A percentile compares a stretch with the other conserved stretches of the same genome.
phyloP scores from a whole-genome alignment of 1,140 invertebrate species.

The Caerostris extrusa region DNA sequence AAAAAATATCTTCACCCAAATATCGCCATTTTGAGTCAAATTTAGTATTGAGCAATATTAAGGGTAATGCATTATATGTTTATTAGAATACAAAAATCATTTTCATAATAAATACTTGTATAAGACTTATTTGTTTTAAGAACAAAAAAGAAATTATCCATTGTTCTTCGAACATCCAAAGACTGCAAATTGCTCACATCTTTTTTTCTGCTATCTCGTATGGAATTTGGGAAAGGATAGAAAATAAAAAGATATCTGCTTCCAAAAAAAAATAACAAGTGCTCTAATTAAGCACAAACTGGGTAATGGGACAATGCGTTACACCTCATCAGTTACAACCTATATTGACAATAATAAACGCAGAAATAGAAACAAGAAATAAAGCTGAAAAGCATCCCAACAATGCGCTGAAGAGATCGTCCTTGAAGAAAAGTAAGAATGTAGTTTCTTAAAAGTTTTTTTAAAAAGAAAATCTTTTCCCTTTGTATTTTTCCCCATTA shows the following conservation, averaged over 20 bases:
- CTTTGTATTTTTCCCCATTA: neutral
- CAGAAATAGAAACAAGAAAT: neutral
- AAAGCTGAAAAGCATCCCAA: neutral
- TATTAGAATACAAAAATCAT: no score
- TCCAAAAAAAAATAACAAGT: neutral
- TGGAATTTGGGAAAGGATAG: no score
- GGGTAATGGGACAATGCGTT: neutral
- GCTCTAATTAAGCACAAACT: neutral
- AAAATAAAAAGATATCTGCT: neutral
- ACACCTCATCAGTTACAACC: neutral
- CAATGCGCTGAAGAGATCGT: neutral
- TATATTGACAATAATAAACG: neutral
- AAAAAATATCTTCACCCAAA: no score
- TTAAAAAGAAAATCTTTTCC: neutral
- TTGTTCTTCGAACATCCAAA: no score
- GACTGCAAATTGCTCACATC: no score
- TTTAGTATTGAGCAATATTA: no score
- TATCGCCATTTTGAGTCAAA: no score
- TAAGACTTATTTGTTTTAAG: no score
- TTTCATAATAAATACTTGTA: no score
- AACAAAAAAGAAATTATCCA: no score
- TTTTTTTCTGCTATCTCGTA: no score
- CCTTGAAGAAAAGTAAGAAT: neutral
- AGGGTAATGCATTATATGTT: no score
- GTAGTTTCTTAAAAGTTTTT: neutral